Base-by-base conservation (phyloP, 2,797 vertebrate species). In the Pangasius macronema region DNA sequence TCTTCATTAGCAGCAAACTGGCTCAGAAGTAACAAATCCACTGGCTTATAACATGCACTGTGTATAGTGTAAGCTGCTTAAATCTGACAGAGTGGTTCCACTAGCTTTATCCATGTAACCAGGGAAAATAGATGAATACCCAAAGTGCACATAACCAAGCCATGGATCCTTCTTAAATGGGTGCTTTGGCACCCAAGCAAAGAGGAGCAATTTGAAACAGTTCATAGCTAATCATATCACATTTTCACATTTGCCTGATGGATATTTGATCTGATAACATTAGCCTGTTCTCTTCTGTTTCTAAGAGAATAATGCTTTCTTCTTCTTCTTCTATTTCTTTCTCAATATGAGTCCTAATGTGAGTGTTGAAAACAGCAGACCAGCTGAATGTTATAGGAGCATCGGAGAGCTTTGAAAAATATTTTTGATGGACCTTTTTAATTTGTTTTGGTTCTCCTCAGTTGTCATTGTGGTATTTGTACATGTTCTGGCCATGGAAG, bases 341-440 rank as follows among this genome's bases (percentile, higher is more conserved):
- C 51, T 53, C 27, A 42, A 1, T 81, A 27, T 86, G 67, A 59
- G 67, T 79, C 61, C 33, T 75, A 63, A 18, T 63, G 42, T 53
- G 46, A 49, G 49, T 49, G 8, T 75, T 51, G 79, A 81, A 82
- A 86, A 70, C 39, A 77, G 63, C 30, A 20, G 2, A 83, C 10
- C 42, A 80, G 46, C 63, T 70, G 53, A 75, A 89, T 68, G 49
- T 55, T 59, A 36, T 33, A 49, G 63, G 61, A 36, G 65, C 80
- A 51, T 72, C n/a, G 61, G 33, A 39, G 16, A 55, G 70, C 39
- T 30, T 27, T 61, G n/a, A n/a, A 76, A 82, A 86, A 84, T 39
- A 68, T 75, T 75, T 57, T 86, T 85, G 77, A 90, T 86, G 85
- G 57, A 88, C 82, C 53, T 85, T 11, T 88, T 86, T 86, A 81